A percentile compares a stretch with the other conserved stretches of the same genome.
phyloP scores from a whole-genome alignment of 2,113 vertebrate genomes.

The Nansenia antarctica region DNA sequence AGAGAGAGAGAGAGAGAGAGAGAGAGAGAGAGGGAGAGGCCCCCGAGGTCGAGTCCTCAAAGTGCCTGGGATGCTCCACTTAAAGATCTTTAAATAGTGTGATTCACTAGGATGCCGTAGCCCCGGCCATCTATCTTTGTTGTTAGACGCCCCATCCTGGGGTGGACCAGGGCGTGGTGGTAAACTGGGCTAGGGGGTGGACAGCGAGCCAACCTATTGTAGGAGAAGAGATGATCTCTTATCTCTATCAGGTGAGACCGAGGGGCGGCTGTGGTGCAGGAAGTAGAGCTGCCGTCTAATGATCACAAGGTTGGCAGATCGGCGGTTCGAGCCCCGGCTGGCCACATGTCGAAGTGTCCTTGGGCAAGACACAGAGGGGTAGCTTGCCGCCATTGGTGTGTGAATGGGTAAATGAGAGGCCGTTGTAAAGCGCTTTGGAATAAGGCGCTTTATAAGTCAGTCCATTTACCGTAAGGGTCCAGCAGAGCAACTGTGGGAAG shows the following conservation, averaged over 20 bases:
- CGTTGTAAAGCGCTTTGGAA: too few species aligned
- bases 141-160: constrained; percentile 38
- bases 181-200: constrained; percentile 42
- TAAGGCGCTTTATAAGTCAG: too few species aligned
- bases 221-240: not conserved
- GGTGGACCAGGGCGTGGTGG: constrained; percentile 45
- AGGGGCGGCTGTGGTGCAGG: too few species aligned
- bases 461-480: too few species aligned
- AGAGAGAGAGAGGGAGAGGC: constrained; percentile 31
- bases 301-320: too few species aligned
- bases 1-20: constrained; percentile 22
- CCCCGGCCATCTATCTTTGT: constrained; percentile 55
- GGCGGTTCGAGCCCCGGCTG: too few species aligned
- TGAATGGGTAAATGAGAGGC: too few species aligned
- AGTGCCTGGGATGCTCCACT: constrained; percentile 65
- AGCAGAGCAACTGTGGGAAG: constrained; percentile 12
- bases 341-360: too few species aligned
- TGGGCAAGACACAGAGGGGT: too few species aligned
- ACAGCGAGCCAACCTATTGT: not conserved
- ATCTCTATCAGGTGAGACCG: constrained; percentile 7
- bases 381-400: too few species aligned
- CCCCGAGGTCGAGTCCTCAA: constrained; percentile 61
- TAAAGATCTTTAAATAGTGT: constrained; percentile 74
- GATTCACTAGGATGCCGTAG: constrained; percentile 47
- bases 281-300: too few species aligned